A percentile compares a stretch with the other conserved stretches of the same genome.
phyloP scores from a whole-genome alignment of 2,888 invertebrate species.

The Phasia obesa region DNA sequence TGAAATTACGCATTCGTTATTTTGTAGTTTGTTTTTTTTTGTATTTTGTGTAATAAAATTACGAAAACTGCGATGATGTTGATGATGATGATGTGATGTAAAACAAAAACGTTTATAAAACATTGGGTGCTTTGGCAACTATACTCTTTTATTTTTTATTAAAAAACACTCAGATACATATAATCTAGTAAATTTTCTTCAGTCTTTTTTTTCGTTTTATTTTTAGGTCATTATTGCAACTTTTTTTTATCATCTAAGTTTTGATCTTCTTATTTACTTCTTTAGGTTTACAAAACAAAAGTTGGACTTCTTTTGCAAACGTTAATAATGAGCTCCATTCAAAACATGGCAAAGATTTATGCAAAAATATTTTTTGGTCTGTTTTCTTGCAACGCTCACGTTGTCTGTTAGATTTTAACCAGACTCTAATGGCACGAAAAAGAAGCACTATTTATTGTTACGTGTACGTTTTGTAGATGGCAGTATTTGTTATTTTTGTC shows the following conservation, averaged over 20 bases:
- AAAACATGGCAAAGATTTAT: conserved; percentile 38
- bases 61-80: conserved; percentile 1
- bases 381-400: conserved; percentile 1
- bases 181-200: conserved; percentile 25
- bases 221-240: conserved; percentile 55
- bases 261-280: conserved; percentile 26
- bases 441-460: conserved; percentile 24
- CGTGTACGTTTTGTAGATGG: neutral
- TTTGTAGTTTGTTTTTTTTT: conserved; percentile 8
- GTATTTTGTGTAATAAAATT: conserved; percentile 8
- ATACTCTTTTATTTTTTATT: conserved; percentile 20
- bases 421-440: neutral
- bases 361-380: conserved; percentile 48
- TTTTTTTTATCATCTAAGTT: conserved; percentile 34
- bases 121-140: conserved; percentile 13
- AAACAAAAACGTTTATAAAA: conserved; percentile 39
- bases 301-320: neutral
- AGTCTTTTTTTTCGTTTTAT: conserved; percentile 1
- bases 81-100: conserved; percentile 16
- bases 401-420: neutral
- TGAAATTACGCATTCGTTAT: conserved; percentile 29
- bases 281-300: conserved; percentile 16
- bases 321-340: neutral
- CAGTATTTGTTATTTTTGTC: neutral
- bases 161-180: conserved; percentile 32